These are phyloP conservation scores for Sinocyclocheilus rhinocerous DNA, from an alignment of 2,113 vertebrate genomes.

Conservation along the genomic window DNA sequence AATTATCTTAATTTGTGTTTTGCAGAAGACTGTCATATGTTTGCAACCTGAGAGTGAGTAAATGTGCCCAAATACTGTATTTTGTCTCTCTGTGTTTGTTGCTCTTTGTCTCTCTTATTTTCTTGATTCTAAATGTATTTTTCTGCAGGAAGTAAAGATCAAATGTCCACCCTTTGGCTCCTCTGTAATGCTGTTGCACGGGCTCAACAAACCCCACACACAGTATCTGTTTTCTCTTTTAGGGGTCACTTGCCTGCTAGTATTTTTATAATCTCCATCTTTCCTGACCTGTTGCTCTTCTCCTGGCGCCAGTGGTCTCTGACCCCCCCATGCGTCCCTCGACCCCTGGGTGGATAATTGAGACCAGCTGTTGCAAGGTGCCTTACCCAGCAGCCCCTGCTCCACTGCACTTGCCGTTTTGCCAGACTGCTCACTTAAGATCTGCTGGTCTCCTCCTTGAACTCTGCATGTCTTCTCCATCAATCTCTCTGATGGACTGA, in stretches of 20 bases:
- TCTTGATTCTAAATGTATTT: neutral
- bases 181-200: neutral
- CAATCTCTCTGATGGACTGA: constrained; percentile 63
- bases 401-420: constrained; percentile 77
- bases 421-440: constrained; percentile 57
- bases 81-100: neutral
- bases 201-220: neutral
- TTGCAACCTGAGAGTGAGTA: neutral
- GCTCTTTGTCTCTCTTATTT: neutral
- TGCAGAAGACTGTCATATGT: neutral
- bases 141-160: constrained; percentile 7
- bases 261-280: constrained; percentile 85
- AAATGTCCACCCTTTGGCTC: neutral
- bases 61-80: neutral
- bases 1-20: neutral
- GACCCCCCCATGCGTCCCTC: constrained; percentile 64
- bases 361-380: constrained; percentile 85
- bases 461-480: constrained; percentile 54
- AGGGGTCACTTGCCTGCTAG: constrained; percentile 78
- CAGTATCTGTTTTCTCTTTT: constrained; percentile 33
- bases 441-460: constrained; percentile 15
- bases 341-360: constrained; percentile 76
- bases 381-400: constrained; percentile 60
- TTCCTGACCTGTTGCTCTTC: constrained; percentile 81
- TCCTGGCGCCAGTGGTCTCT: constrained; percentile 81